Percentiles rank a stretch among this genome's conserved stretches.
Conservation (phyloP, 2,797 vertebrate species). For the Gallirallus australis region DNA sequence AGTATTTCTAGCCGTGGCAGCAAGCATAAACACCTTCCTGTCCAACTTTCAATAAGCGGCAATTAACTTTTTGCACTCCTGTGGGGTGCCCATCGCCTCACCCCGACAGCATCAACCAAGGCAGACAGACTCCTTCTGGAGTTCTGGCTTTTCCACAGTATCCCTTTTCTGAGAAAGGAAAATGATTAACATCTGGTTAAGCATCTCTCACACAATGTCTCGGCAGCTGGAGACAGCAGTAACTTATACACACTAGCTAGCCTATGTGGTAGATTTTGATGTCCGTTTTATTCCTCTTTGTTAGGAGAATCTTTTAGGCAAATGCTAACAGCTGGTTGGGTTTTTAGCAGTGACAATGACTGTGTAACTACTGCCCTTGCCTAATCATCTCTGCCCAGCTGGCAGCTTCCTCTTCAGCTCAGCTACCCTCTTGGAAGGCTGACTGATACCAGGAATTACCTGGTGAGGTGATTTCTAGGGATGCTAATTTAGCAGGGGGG, state of each 20-base stretch:
- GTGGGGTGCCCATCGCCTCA: rapidly evolving
- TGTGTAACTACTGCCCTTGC: not conserved
- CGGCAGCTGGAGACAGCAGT: not conserved
- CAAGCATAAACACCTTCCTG: not conserved
- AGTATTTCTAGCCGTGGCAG: not conserved
- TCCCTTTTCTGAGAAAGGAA: not conserved
- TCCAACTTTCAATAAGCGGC: not conserved
- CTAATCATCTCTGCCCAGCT: not conserved
- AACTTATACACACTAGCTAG: not conserved
- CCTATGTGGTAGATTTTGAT: not conserved
- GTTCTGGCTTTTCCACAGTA: not conserved
- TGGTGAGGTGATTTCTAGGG: not conserved
- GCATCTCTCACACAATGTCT: not conserved
- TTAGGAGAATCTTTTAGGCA: not conserved
- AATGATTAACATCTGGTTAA: not conserved
- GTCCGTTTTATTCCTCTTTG: not conserved
- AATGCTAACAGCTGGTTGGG: not conserved
- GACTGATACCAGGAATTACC: not conserved
- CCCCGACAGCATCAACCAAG: not conserved
- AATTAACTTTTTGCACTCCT: not conserved
- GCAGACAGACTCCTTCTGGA: not conserved
- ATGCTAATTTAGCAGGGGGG: not conserved
- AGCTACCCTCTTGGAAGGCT: not conserved
- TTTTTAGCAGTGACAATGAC: not conserved
- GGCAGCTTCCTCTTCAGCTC: not conserved